Base-by-base conservation (phyloP, 1,140 invertebrate species). In the Heliconius congener region DNA sequence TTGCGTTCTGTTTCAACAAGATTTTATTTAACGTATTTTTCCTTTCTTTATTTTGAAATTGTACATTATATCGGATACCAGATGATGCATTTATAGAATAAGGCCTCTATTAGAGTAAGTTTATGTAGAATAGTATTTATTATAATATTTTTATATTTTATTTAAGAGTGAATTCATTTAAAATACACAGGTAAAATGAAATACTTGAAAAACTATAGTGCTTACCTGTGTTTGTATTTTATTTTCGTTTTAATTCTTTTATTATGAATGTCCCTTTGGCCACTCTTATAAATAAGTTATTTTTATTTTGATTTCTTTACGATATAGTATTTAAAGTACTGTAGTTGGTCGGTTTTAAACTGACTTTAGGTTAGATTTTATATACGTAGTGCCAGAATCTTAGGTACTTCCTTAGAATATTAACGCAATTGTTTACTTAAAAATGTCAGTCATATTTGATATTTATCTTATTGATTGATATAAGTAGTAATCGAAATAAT, bases 61-160 rank as follows among this genome's bases (percentile, higher is more conserved):
- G 90, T 91, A 91, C 86, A 91, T 91, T 90, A 52, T 83, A 82
- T 81, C 81, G 66, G 89, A 86, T 87, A 90, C 90, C 90, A 91
- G 90, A 83, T 71, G 81, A 84, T 88, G 90, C 90, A 91, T 91
- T 91, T 91, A 90, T 91, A 90, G 86, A 19, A 52, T 86, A 85
- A 77, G 75, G 30, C 73, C 50, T 73, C 60, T 55, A n/a, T 73
- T 74, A 70, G 71, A 57, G 8, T 60, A 71, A 66, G 66, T 5
- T 30, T 60, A 34, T 71, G 30, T 57, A 57, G n/a, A 57, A 57
- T 82, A 84, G 78, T 57, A 57, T 57, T 57, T 57, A 57, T 57
- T 57, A 57, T 57, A 23, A n/a, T 57, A 57, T n/a, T 23, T 57
- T 23, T 23, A 19, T 52, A 19, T 18, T 57, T 57, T 23, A 57